Percentiles rank a stretch among this genome's conserved stretches.
phyloP scores from a whole-genome alignment of 1,140 invertebrate genomes.

The Chrysomallon squamiferum region DNA sequence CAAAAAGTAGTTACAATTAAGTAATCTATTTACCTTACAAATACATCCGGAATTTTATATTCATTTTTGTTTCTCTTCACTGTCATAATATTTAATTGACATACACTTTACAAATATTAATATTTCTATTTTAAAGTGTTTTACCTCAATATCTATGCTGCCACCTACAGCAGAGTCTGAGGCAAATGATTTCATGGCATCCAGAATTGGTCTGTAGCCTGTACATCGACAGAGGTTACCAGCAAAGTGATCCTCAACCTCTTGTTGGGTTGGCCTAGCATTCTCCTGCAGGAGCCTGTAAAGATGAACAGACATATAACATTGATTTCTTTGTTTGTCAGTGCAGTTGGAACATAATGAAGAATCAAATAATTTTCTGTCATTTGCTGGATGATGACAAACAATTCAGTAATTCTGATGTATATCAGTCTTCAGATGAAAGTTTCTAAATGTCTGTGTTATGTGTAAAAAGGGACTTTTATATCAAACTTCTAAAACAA shows the following conservation, averaged over 20 bases:
- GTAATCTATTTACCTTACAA: too few relatives aligned
- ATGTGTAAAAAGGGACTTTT: too few relatives aligned
- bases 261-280: conserved; percentile 20
- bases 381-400: background rate
- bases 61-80: too few relatives aligned
- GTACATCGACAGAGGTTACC: conserved; percentile 49
- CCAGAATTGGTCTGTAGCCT: conserved; percentile 49
- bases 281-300: conserved; percentile 32
- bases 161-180: conserved; percentile 34
- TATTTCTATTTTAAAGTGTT: too few relatives aligned
- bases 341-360: background rate
- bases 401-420: too few relatives aligned
- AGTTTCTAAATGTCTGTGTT: too few relatives aligned
- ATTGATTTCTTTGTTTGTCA: background rate
- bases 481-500: too few relatives aligned
- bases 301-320: background rate
- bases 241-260: conserved; percentile 38
- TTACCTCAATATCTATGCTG: conserved; percentile 21
- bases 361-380: background rate
- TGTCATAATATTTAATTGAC: too few relatives aligned
- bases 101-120: too few relatives aligned
- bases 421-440: too few relatives aligned
- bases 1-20: too few relatives aligned
- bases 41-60: too few relatives aligned
- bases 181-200: conserved; percentile 55